Evolutionary conservation across 2,113 vertebrate species (phyloP).

Genomic region (Neolamprologus falcicula): DNA sequence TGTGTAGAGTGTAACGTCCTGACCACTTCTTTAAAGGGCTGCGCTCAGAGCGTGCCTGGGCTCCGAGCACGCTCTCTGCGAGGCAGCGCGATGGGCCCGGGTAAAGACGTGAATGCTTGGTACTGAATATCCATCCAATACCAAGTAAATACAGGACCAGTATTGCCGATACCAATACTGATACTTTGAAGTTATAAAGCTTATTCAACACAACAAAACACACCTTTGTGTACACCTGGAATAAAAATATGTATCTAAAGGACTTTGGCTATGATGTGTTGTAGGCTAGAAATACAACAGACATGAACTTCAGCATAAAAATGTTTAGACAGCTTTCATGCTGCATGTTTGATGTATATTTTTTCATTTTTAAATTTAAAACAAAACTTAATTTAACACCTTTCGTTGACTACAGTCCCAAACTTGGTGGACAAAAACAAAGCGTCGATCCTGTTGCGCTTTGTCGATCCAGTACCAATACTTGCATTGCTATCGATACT

Average conservation of each 20-base stretch:
- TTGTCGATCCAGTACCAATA: not conserved
- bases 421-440: not conserved
- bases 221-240: not conserved
- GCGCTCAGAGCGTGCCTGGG: conserved; percentile 30
- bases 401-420: not conserved
- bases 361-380: not conserved
- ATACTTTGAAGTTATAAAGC: not conserved
- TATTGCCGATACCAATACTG: not conserved
- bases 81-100: not conserved
- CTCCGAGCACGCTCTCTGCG: not conserved
- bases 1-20: conserved; percentile 53
- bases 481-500: not conserved
- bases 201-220: not conserved
- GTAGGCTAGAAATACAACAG: not conserved
- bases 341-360: not conserved
- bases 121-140: not conserved
- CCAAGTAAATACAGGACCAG: not conserved
- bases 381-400: not conserved
- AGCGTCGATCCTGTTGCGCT: not conserved
- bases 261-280: not conserved
- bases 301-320: not conserved
- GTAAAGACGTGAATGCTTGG: not conserved
- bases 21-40: conserved; percentile 22
- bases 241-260: not conserved
- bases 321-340: not conserved